A percentile compares a stretch with the other conserved stretches of the same genome.
phyloP scores from a whole-genome alignment of 2,797 vertebrate species.

The Chaetodon trifasciatus region DNA sequence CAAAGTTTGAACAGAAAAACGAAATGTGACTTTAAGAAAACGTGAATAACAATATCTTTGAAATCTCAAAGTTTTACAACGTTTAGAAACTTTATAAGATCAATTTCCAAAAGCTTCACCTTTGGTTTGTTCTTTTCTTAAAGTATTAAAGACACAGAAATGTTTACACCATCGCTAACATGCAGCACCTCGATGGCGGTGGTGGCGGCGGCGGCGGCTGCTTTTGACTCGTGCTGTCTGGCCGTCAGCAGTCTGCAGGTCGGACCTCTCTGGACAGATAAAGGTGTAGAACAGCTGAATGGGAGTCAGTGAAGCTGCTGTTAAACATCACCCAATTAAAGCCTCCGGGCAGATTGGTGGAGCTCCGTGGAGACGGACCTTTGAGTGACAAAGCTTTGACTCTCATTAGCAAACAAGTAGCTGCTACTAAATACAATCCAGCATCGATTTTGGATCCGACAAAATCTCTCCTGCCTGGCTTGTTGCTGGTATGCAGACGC shows the following conservation, averaged over 20 bases:
- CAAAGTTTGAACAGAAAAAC: no score
- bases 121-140: neutral
- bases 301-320: slow-evolving; percentile 47
- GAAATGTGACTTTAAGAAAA: no score
- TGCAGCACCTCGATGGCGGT: no score
- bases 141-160: neutral
- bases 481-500: slow-evolving; percentile 43
- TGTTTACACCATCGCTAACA: no score
- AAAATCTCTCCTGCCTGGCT: slow-evolving; percentile 55
- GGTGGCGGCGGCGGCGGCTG: neutral
- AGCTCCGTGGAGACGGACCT: slow-evolving; percentile 70
- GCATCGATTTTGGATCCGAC: slow-evolving; percentile 77
- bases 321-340: slow-evolving; percentile 76
- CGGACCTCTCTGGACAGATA: slow-evolving; percentile 28
- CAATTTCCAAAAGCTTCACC: neutral
- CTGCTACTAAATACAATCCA: slow-evolving; percentile 72
- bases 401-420: slow-evolving; percentile 80
- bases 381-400: slow-evolving; percentile 83
- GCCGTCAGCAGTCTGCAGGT: slow-evolving; percentile 4
- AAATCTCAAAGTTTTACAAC: no score
- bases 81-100: no score
- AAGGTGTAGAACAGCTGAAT: slow-evolving; percentile 66
- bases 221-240: neutral
- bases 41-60: no score
- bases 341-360: slow-evolving; percentile 53